A percentile compares a stretch with the other conserved stretches of the same genome.
phyloP scores from a whole-genome alignment of 2,797 vertebrate species.

The Anguilla megastoma region DNA sequence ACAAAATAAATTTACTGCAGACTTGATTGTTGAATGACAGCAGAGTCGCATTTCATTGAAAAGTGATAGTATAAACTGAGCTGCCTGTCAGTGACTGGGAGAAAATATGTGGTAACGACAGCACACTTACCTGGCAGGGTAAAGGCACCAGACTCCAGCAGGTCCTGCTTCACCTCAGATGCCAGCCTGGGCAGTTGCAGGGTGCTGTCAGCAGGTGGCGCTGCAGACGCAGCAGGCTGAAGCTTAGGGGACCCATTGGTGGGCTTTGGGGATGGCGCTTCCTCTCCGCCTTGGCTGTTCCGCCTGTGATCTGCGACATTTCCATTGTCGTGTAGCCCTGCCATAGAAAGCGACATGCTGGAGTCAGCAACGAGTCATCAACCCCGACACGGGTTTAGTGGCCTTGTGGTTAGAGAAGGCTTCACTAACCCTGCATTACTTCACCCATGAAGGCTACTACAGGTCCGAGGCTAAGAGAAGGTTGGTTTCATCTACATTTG shows the following conservation, averaged over 20 bases:
- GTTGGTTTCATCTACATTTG: background rate
- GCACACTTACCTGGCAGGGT: constrained; percentile 72
- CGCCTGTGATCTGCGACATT: constrained; percentile 50
- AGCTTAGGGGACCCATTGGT: constrained; percentile 44
- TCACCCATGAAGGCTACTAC: background rate
- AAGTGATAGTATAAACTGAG: constrained; percentile 4
- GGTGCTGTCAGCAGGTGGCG: constrained; percentile 40
- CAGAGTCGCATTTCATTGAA: background rate
- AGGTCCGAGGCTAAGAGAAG: background rate
- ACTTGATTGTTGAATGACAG: background rate
- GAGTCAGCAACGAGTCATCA: constrained; percentile 60
- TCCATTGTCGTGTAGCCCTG: constrained; percentile 60
- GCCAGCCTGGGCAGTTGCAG: constrained; percentile 57
- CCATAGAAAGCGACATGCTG: constrained; percentile 38
- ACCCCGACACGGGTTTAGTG: background rate
- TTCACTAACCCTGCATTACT: background rate
- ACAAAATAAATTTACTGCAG: background rate
- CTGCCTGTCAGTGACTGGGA: background rate
- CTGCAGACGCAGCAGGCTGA: constrained; percentile 36
- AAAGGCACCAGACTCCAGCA: constrained; percentile 74
- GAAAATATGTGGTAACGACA: background rate
- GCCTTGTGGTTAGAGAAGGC: background rate
- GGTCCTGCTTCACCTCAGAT: constrained; percentile 72
- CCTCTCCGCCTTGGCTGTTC: constrained; percentile 56
- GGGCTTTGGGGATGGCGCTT: constrained; percentile 50